phyloP scores from a whole-genome alignment of 1,140 invertebrate genomes.

The Brachionus rubens region DNA sequence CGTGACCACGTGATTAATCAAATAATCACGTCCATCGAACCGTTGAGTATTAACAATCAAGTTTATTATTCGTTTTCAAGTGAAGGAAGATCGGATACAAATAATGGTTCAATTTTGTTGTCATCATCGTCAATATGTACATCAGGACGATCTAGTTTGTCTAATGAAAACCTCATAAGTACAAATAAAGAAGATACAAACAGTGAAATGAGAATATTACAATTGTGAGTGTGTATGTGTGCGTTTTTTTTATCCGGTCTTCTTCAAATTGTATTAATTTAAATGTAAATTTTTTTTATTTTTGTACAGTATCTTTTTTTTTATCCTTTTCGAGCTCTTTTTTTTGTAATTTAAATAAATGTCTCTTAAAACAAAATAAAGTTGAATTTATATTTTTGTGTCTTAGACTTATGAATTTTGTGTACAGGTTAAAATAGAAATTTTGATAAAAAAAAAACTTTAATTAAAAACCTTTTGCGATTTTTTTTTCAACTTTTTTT shows the following conservation, averaged over 20 bases:
- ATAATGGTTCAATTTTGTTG: neutral
- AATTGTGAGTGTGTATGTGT: neutral
- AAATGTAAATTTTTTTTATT: slow-evolving; percentile 3
- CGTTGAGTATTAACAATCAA: neutral
- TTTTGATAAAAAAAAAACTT: too few relatives aligned
- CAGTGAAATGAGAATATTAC: neutral
- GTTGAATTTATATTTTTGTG: neutral
- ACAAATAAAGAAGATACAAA: neutral
- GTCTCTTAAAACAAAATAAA: neutral
- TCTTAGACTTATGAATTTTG: neutral
- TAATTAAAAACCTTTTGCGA: too few relatives aligned
- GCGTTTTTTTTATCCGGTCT: neutral
- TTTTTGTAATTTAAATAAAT: slow-evolving; percentile 15
- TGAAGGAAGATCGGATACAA: neutral
- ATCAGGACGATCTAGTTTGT: neutral
- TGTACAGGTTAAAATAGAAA: too few relatives aligned
- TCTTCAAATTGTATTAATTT: neutral
- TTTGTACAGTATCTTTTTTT: neutral
- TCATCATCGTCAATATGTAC: neutral
- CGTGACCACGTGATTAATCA: neutral
- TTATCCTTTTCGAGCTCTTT: neutral
- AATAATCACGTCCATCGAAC: neutral
- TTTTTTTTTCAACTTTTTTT: too few relatives aligned
- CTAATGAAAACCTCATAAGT: neutral
- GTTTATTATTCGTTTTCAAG: neutral